These are phyloP conservation scores for Corythoichthys haematopterus DNA, from an alignment of 2,113 vertebrate species.

Conservation along the genomic window DNA sequence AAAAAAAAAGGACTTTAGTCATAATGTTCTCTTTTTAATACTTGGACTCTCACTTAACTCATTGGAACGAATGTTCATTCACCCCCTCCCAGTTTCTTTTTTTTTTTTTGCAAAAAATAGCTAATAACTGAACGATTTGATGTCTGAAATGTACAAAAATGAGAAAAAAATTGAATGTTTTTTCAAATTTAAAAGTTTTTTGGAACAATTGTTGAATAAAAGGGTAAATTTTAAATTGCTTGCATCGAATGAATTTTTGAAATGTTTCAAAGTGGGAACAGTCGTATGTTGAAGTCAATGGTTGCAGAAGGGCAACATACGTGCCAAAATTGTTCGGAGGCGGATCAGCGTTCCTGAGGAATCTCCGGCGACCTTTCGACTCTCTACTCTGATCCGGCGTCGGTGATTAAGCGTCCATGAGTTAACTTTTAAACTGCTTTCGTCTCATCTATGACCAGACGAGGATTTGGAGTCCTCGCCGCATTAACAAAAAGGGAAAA, in stretches of 20 bases:
- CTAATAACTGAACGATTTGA: too few relatives aligned
- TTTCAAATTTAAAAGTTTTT: too few relatives aligned
- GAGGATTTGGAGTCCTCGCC: neutral
- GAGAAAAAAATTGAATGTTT: too few relatives aligned
- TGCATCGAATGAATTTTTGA: too few relatives aligned
- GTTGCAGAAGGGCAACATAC: neutral
- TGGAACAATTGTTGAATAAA: too few relatives aligned
- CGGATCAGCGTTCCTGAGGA: neutral
- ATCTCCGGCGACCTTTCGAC: neutral
- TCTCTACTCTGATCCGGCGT: neutral
- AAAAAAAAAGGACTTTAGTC: neutral
- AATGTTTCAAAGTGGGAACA: too few relatives aligned
- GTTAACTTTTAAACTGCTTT: constrained; percentile 2
- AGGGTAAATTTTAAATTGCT: too few relatives aligned
- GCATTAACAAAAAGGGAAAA: neutral
- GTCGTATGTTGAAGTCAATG: neutral
- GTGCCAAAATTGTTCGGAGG: neutral
- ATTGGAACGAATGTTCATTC: too few relatives aligned
- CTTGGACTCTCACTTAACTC: too few relatives aligned
- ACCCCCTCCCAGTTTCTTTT: too few relatives aligned
- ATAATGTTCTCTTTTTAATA: neutral
- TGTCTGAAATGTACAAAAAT: too few relatives aligned
- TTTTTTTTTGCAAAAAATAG: too few relatives aligned
- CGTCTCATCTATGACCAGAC: neutral
- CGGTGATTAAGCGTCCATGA: neutral